Evolutionary conservation across 2,113 vertebrate species (phyloP).

Genomic region (Trematomus loennbergii): DNA sequence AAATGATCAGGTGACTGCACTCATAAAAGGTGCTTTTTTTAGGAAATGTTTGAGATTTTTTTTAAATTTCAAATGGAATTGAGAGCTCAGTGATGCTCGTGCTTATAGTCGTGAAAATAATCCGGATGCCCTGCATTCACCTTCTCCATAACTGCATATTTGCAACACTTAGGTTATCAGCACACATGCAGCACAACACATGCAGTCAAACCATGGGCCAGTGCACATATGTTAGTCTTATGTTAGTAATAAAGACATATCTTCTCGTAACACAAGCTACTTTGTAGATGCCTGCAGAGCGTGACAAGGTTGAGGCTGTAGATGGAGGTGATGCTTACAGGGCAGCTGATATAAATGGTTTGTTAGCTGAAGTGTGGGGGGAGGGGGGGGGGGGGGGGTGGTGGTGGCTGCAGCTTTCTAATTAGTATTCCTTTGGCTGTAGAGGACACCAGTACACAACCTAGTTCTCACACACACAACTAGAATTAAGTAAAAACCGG

Average conservation of each 20-base stretch:
- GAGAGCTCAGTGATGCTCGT: conserved; percentile 2
- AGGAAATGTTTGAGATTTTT: too few relatives aligned
- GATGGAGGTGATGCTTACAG: conserved; percentile 16
- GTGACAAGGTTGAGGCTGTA: conserved; percentile 20
- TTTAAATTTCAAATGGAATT: not conserved
- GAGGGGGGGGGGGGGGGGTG: not conserved
- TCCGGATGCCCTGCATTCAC: conserved; percentile 51
- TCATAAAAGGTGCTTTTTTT: not conserved
- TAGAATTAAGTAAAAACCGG: conserved; percentile 21
- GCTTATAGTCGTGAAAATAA: conserved; percentile 17
- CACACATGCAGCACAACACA: conserved; percentile 45
- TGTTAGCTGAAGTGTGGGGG: not conserved
- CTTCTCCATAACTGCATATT: conserved; percentile 31
- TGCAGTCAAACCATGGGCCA: conserved; percentile 33
- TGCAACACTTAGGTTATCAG: conserved; percentile 61
- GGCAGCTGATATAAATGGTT: conserved; percentile 32
- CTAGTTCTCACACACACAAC: conserved; percentile 20
- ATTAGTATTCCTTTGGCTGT: conserved; percentile 37
- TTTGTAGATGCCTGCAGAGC: conserved; percentile 19
- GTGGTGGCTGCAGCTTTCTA: conserved; percentile 14
- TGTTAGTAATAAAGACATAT: conserved; percentile 33
- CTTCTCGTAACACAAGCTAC: conserved; percentile 43
- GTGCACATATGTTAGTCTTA: conserved; percentile 34
- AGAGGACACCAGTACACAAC: conserved; percentile 21
- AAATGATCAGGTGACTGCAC: not conserved